Base-by-base conservation (phyloP, 2,113 vertebrate species). In the Laticauda colubrina region DNA sequence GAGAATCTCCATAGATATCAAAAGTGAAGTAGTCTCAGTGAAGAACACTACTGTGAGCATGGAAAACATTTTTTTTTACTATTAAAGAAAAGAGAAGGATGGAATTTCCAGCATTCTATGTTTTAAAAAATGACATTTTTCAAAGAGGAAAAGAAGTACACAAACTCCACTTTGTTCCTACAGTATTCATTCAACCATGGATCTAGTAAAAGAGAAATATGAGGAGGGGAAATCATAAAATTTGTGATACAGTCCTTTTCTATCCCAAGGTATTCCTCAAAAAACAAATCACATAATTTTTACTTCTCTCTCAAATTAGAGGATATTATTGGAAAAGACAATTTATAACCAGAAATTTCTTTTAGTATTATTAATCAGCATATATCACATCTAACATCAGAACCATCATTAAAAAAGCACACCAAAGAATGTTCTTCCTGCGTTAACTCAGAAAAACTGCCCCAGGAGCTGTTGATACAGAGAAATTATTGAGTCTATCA, bases 351-450 rank as follows among this genome's bases (percentile, higher is more conserved):
- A 81, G 7, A 43, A 81, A 55, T 88, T 39, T 88, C 59, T 69
- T 34, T 24, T 55, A 75, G 12, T 92, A 89, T 92, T 75, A 92
- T 88, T 92, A 92, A 75, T n/a, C 55, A 87, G 45, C 24, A 7
- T 64, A 53, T n/a, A 87, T 61, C 24, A 26, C 23, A 61, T 7
- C 23, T 59, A 59, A 59, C 8, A 26, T 61, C 57, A 26, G 57
- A 61, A 61, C 8, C 57, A 11, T 26, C 57, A 61, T 61, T 61
- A 10, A 61, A 56, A 61, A 61, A 61, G 8, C 24, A 26, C 8
- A 61, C 26, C 21, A 26, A 61, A 10, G 9, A 26, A 26, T 26
- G 57, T 59, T 8, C 51, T 53, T 53, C 51, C 51, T 53, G 51
- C 1, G 11, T 53, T 11, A 53, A 53, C 2, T 53, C 11, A 53